Percentiles rank a stretch among this genome's conserved stretches.
These are phyloP conservation scores for Papilio elwesi DNA, from an alignment of 2,888 invertebrate species.

Conservation along the genomic window DNA sequence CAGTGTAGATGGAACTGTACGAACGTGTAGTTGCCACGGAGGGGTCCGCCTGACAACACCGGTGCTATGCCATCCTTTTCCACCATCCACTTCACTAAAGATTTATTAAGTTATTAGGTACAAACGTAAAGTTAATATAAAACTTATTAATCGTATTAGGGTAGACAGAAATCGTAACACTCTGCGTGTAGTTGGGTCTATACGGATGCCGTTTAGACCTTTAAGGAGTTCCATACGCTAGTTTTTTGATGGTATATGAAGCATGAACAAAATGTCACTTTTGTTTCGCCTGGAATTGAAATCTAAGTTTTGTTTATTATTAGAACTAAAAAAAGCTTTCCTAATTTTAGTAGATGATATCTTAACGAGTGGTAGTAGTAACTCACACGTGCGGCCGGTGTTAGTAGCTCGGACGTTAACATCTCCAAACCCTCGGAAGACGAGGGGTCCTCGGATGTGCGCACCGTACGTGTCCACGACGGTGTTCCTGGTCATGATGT, in stretches of 20 bases:
- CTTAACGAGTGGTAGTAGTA: too few species aligned
- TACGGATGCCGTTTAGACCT: too few species aligned
- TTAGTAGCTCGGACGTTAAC: conserved; percentile 63
- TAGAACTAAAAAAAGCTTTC: too few species aligned
- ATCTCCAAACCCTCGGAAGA: conserved; percentile 64
- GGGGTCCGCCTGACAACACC: conserved; percentile 84
- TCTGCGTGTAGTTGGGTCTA: too few species aligned
- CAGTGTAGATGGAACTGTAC: conserved; percentile 93
- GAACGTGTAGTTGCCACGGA: conserved; percentile 85
- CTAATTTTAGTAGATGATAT: too few species aligned
- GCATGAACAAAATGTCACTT: too few species aligned
- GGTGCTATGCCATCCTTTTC: conserved; percentile 56
- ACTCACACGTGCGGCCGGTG: conserved; percentile 73
- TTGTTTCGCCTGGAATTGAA: too few species aligned
- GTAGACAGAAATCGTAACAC: neutral
- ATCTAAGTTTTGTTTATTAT: too few species aligned
- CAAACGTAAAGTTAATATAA: too few species aligned
- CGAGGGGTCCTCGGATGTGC: conserved; percentile 69
- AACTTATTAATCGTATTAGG: too few species aligned
- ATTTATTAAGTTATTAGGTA: conserved; percentile 21
- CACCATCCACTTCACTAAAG: conserved; percentile 65
- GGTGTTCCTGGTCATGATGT: conserved; percentile 85
- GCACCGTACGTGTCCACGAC: conserved; percentile 73
- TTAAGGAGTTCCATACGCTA: too few species aligned
- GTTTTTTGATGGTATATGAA: too few species aligned